Percentiles rank a stretch among this genome's conserved stretches.
Conservation (phyloP, 2,888 invertebrate species). For the Tachina lurida region DNA sequence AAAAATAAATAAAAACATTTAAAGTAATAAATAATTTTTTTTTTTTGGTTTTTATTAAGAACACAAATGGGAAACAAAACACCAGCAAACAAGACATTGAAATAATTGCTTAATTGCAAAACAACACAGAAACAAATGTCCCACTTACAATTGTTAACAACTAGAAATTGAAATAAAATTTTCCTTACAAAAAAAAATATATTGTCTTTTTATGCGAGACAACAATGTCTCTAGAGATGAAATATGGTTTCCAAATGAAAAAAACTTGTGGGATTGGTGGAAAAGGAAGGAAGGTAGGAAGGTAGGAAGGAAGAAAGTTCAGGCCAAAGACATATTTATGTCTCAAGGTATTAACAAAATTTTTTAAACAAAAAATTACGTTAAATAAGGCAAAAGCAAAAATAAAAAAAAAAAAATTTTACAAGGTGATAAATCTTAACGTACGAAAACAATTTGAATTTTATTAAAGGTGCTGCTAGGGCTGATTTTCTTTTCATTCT, state of each 20-base stretch:
- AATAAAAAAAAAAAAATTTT: conserved; percentile 52
- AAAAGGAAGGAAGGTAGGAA: neutral
- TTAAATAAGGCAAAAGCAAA: conserved; percentile 42
- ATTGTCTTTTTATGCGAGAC: conserved; percentile 33
- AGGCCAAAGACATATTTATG: conserved; percentile 26
- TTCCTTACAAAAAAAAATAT: conserved; percentile 3
- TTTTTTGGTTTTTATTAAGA: neutral
- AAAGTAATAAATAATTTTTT: conserved; percentile 78
- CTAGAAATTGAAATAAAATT: conserved; percentile 68
- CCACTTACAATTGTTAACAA: conserved; percentile 71
- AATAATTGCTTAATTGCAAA: conserved; percentile 79
- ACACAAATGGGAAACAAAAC: conserved; percentile 41
- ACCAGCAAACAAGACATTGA: conserved; percentile 52
- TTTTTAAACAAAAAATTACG: conserved; percentile 36
- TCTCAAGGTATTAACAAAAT: conserved; percentile 56
- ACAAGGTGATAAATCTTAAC: conserved; percentile 70
- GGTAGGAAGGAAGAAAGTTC: neutral
- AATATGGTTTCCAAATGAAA: conserved; percentile 44
- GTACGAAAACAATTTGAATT: conserved; percentile 30
- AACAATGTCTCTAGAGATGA: conserved; percentile 65
- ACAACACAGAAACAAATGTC: conserved; percentile 60
- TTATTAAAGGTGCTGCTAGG: conserved; percentile 31
- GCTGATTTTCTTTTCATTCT: neutral
- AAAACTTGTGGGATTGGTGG: neutral
- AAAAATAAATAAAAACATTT: conserved; percentile 78